Evolutionary conservation across 2,888 invertebrate species (phyloP), one percentile per base, ranked within the genome.

Genomic region (Dolichomitus sp.): DNA sequence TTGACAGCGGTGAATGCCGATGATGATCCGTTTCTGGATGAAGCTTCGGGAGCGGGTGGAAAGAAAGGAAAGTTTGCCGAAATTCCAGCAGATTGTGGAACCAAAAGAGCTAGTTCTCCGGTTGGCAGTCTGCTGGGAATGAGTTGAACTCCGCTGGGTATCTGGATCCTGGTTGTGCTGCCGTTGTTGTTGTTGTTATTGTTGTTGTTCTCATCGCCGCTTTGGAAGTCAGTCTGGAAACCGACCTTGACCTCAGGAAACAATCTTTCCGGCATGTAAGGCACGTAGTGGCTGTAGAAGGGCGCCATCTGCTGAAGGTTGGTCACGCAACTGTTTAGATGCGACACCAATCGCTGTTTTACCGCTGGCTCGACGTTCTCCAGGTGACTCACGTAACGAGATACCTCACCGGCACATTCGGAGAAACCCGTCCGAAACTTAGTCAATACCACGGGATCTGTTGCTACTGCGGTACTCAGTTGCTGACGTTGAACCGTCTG

Each of bases 401-500:
- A 95, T 45, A 97, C 97, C 94, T 98, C 98, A 19, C 96, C 96
- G 23, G 97, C 98, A 92, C 98, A 98, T 93, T 98, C 98, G 74
- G 96, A 96, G 94, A 98, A 98, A 86, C 98, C 98, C 30, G 97
- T 95, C 85, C 97, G 96, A 94, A 98, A 98, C 91, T 98, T 97
- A 91, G 97, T 97, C 61, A 98, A 94, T 1, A 98, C 97, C 17
- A 96, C 96, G 0, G 98, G 98, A 93, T 98, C 98, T 11, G 97
- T 96, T 0, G 97, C 96, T 86, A 97, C 97, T 30, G 98, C 97
- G 86, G 97, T 96, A 9, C 97, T 97, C 61, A 97, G 94, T 93
- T 98, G 98, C 92, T 98, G 98, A 12, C 98, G 95, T 91, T 99
- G 98, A 17, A 99, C 94, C 83, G 97, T 97, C 92, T 98, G 98